Conservation (phyloP, 1,140 invertebrate species). For the Drosophila rhopaloa region DNA sequence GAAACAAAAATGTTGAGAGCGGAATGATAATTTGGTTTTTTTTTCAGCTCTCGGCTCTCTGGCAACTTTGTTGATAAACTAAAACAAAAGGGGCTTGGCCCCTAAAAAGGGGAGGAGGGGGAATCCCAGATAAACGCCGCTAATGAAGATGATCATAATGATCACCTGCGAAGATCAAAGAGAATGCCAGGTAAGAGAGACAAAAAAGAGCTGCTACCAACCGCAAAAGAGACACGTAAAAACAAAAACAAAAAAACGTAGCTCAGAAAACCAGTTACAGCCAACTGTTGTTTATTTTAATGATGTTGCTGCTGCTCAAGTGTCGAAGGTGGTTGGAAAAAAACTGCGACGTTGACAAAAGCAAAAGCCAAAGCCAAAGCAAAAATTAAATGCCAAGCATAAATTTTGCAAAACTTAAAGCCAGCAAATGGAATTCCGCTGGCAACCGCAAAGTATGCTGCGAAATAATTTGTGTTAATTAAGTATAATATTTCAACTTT, state of each 20-base stretch:
- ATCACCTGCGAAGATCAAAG: conserved; percentile 33
- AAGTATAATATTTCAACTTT: conserved; percentile 37
- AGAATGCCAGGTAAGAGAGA: conserved; percentile 51
- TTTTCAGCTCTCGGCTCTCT: conserved; percentile 28
- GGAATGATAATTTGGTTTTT: neutral
- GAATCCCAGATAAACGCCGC: conserved; percentile 53
- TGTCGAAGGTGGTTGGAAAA: conserved; percentile 50
- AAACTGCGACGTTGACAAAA: conserved; percentile 77
- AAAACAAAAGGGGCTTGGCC: conserved; percentile 48
- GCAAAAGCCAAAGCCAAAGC: conserved; percentile 54
- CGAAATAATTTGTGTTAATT: conserved; percentile 47
- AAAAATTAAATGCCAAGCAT: conserved; percentile 52
- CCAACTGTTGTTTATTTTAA: conserved; percentile 70
- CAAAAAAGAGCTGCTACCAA: neutral
- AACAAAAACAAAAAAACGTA: conserved; percentile 38
- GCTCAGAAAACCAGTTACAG: conserved; percentile 68
- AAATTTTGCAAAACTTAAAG: conserved; percentile 22
- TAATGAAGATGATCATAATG: conserved; percentile 44
- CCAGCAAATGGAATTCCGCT: conserved; percentile 35
- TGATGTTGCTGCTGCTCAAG: conserved; percentile 46
- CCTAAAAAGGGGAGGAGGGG: conserved; percentile 23
- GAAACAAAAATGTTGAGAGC: conserved; percentile 47
- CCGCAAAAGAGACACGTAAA: conserved; percentile 15
- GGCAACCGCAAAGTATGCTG: conserved; percentile 71
- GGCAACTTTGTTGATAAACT: conserved; percentile 71